Conservation (phyloP, 2,113 vertebrate species). For the Chaetops frenatus region DNA sequence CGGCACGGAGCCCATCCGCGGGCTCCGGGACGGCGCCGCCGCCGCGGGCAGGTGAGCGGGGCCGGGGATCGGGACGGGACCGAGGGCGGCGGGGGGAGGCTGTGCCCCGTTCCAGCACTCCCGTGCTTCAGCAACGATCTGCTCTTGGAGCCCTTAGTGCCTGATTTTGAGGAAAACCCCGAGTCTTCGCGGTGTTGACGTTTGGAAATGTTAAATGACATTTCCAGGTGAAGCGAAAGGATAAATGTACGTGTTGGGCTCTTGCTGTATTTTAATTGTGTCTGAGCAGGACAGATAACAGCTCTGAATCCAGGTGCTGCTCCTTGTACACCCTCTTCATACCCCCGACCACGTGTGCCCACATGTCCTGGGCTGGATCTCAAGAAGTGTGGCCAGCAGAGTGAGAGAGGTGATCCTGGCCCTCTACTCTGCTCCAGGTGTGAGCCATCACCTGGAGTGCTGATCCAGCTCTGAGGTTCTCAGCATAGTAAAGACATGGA, state of each 20-base stretch:
- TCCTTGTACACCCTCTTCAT: fast-evolving
- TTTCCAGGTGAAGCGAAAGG: background rate
- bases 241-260: background rate
- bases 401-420: background rate
- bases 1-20: fast-evolving
- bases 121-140: fast-evolving
- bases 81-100: too few relatives aligned
- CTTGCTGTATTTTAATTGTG: background rate
- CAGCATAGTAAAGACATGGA: background rate
- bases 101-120: too few relatives aligned
- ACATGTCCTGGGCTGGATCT: background rate
- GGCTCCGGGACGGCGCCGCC: background rate
- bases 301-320: background rate
- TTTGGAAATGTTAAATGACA: background rate
- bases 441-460: background rate
- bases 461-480: background rate
- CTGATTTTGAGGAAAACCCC: fast-evolving
- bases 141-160: fast-evolving
- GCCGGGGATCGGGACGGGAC: background rate
- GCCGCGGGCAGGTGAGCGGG: background rate
- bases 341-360: too few relatives aligned
- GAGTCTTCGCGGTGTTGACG: fast-evolving
- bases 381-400: background rate
- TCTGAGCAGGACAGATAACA: too few relatives aligned
- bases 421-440: background rate